These are phyloP conservation scores for Pantherophis alleghaniensis DNA, from an alignment of 2,797 vertebrate species.

Conservation along the genomic window DNA sequence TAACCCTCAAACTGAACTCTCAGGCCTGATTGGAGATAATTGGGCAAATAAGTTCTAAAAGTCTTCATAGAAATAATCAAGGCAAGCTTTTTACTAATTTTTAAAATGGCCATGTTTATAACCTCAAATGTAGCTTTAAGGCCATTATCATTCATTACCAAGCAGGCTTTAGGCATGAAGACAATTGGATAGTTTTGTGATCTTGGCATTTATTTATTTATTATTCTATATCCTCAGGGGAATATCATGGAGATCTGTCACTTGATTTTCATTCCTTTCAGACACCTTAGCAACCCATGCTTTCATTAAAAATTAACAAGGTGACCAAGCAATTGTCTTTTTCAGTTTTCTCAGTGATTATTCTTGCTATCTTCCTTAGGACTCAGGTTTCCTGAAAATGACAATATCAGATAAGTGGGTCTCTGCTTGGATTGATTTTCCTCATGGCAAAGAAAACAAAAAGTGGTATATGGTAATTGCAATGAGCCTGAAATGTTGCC, in stretches of 20 bases:
- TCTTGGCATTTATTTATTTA: not conserved
- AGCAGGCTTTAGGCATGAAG: constrained; percentile 22
- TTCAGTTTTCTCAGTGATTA: constrained; percentile 3
- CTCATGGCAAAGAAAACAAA: constrained; percentile 36
- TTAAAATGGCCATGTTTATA: not conserved
- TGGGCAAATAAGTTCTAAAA: constrained; percentile 41
- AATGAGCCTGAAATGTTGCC: not conserved
- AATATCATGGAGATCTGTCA: constrained; percentile 9
- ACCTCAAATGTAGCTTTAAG: constrained; percentile 30
- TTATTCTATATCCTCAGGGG: not conserved
- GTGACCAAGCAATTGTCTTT: constrained; percentile 18
- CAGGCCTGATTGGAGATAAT: constrained; percentile 34
- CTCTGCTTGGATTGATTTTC: constrained; percentile 47
- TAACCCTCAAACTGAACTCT: constrained; percentile 48
- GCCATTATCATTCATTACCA: not conserved
- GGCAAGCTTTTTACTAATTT: constrained; percentile 30
- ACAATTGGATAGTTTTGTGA: constrained; percentile 20
- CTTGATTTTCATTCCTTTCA: constrained; percentile 8
- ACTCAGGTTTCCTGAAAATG: constrained; percentile 17
- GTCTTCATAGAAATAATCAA: constrained; percentile 22
- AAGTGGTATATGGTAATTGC: constrained; percentile 30
- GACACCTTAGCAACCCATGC: constrained; percentile 5
- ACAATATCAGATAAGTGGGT: constrained; percentile 39
- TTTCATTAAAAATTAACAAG: not conserved
- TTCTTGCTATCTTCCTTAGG: not conserved